Base-by-base conservation (phyloP, 2,113 vertebrate genomes). In the Oreochromis tanganicae region DNA sequence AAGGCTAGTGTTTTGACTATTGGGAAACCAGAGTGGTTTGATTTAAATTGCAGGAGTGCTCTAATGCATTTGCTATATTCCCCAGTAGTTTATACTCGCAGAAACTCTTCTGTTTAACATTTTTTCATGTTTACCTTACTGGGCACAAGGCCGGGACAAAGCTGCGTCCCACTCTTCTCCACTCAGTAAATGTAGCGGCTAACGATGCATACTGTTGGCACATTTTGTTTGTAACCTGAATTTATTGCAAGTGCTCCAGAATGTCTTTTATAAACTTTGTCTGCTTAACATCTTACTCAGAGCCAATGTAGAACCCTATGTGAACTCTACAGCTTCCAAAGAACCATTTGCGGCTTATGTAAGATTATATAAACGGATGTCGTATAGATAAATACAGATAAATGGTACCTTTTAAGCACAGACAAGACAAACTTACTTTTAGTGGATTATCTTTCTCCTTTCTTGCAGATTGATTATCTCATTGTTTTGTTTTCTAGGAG, bases 1-100 rank as follows among this genome's bases (percentile, higher is more conserved):
- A 91, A 87, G 75, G 88, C 88, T 88, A 88, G 68, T 94, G 91
- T 95, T 95, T 91, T 91, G 89, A 93, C 90, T 91, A 29, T 90
- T 83, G 57, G 85, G 80, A 94, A 95, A 93, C 81, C 79, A 17
- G 83, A 95, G 90, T 71, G 43, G 83, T 94, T 91, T 92, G 84
- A 94, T 95, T 89, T 71, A 50, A 90, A 84, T 81, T 83, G 57
- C 83, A 91, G 24, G 32, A 32, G 73, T 13, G 71, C 80, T 88
- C 61, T 90, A 81, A 89, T 88, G 86, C 88, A 88, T 91, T 83
- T 9, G 55, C 52, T 85, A 27, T 86, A 81, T 83, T 80, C 82
- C 55, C 32, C 86, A 66, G 41, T 46, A 85, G 84, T 87, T 90
- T 83, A 66, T 82, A 71, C 48, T 79, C 61, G 84, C 54, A 56